These are phyloP conservation scores for Drosophila ogumai DNA, from an alignment of 1,140 invertebrate species.

Conservation along the genomic window DNA sequence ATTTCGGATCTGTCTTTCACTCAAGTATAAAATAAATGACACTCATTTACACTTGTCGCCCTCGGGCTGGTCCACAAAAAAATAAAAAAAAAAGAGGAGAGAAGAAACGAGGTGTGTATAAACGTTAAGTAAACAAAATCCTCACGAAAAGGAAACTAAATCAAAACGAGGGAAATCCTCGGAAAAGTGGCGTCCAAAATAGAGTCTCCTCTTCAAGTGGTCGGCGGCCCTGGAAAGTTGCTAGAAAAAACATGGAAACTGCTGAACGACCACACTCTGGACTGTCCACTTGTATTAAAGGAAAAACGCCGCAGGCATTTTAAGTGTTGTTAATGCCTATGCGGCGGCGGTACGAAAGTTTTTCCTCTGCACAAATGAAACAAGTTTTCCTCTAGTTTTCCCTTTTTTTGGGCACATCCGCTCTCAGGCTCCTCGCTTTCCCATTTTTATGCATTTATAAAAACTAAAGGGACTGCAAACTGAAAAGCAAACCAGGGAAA, in stretches of 20 bases:
- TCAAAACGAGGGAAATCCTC: constrained; percentile 68
- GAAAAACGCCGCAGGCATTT: constrained; percentile 80
- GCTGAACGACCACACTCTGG: constrained; percentile 40
- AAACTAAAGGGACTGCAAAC: constrained; percentile 59
- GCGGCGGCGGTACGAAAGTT: constrained; percentile 65
- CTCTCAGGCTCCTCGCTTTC: constrained; percentile 10
- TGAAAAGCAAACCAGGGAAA: constrained; percentile 61
- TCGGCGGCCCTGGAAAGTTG: constrained; percentile 51
- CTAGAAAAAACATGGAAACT: constrained; percentile 13
- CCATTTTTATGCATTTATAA: constrained; percentile 74
- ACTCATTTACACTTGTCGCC: constrained; percentile 76
- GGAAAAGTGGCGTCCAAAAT: constrained; percentile 43
- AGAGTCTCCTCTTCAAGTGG: constrained; percentile 53
- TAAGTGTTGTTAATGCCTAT: constrained; percentile 79
- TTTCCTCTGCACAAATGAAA: constrained; percentile 71
- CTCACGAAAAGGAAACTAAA: constrained; percentile 62
- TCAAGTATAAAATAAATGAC: constrained; percentile 64
- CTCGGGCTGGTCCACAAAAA: constrained; percentile 14
- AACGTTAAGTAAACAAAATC: constrained; percentile 63
- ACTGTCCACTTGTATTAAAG: constrained; percentile 80
- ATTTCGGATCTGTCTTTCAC: constrained; percentile 28
- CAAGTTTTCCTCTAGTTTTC: constrained; percentile 58
- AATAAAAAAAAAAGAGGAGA: constrained; percentile 1
- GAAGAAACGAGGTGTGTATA: constrained; percentile 25
- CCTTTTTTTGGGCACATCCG: constrained; percentile 26